Evolutionary conservation across 2,797 vertebrate genomes (phyloP), one percentile per base, ranked within the genome.

Genomic region (Cottoperca gobio): DNA sequence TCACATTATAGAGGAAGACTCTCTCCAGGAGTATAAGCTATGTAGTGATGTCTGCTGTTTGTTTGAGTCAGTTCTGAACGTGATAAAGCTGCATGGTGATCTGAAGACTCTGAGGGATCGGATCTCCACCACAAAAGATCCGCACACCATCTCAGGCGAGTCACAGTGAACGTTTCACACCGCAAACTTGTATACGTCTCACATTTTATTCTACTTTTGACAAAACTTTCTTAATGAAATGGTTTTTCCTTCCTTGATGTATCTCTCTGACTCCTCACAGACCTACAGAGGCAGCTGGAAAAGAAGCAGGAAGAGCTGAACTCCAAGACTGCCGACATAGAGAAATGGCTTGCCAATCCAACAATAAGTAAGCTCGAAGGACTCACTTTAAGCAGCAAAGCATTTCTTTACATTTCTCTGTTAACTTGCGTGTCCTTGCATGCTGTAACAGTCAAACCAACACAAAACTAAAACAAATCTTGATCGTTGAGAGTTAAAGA

Each of bases 11-110:
- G n/a, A 2, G 9, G n/a, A 57, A 13, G 21, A 23, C 42, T 19
- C 31, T 46, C 5, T 45, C 40, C 17, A 35, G 31, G 40, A 64
- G 61, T 48, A 8, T n/a, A 12, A 46, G 24, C 10, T 5, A 10
- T 21, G 24, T 23, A 1, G 3, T 69, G 19, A 55, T 45, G 16
- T 72, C 42, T 59, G 1, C 33, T 72, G 49, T 73, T 43, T 74
- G 35, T 70, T 35, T 49, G 52, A 39, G 2, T 73, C 64, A 92
- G 88, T 82, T 70, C 33, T 88, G 50, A 73, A 3, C 1, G 8
- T 89, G 31, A 54, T 86, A 19, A 79, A 52, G 48, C 74, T 90
- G 62, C 39, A 84, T 1, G 6, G 53, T 26, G 83, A 81, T 28
- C 12, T 90, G 39, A 74, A 12, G 16, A 52, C 50, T 42, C 79